Evolutionary conservation across 2,888 invertebrate genomes (phyloP), one percentile per base, ranked within the genome.

Genomic region (Eristalis pertinax): DNA sequence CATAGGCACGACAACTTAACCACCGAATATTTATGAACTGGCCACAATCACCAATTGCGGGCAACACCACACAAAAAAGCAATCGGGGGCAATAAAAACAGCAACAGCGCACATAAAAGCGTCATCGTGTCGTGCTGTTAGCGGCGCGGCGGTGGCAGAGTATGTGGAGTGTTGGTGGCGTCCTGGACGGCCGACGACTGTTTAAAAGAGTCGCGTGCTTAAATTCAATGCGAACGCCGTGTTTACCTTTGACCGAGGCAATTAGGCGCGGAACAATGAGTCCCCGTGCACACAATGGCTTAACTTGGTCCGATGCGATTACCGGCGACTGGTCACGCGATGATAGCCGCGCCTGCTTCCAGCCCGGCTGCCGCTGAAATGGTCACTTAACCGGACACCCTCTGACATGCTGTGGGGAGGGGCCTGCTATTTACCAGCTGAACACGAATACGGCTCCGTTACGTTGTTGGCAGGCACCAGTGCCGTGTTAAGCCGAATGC

Each of bases 1-100:
- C 83, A 83, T 68, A 86, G 83, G 82, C 86, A 86, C 86, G 86
- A 86, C 86, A 86, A 86, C 86, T 79, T 75, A 86, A 86, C 83
- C 78, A 83, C 83, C 83, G 56, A 79, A 83, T 86, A 83, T 86
- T 86, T 86, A 86, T 86, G 86, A 83, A 86, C 86, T 86, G 65
- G 62, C 74, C 86, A 75, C 86, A 82, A 70, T 78, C 62, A 67
- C 62, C 86, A 74, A 86, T 75, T 86, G 78, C 82, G 63, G n/a
- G 24, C 56, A 78, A 78, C 69, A 77, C 74, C 77, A 73, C 26
- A 74, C 68, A 50, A 72, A 80, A 72, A 68, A 73, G 69, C 77
- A 77, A 86, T 56, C 67, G 64, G 43, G 22, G 58, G 68, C 58
- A 81, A 85, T 81, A 85, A 85, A 68, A 85, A 77, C 72, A 32